Conservation (phyloP, 1,140 invertebrate genomes). For the Agraylea sexmaculata region DNA sequence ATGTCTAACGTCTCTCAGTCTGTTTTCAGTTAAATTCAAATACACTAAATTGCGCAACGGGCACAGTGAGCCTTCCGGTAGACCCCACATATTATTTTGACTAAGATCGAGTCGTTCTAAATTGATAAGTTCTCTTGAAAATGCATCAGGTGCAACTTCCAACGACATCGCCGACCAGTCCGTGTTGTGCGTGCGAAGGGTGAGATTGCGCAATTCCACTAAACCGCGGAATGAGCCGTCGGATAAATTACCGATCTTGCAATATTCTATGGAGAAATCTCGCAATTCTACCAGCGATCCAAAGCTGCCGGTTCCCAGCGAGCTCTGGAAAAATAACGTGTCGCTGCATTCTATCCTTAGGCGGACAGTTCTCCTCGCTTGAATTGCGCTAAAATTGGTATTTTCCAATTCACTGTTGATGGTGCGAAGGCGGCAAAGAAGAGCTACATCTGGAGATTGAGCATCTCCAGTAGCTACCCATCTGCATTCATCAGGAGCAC, state of each 20-base stretch:
- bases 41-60: constrained; percentile 62
- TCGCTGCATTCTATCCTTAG: constrained; percentile 74
- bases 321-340: constrained; percentile 74
- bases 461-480: constrained; percentile 56
- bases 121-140: constrained; percentile 58
- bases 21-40: constrained; percentile 71
- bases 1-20: constrained; percentile 62
- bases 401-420: constrained; percentile 83
- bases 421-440: constrained; percentile 67
- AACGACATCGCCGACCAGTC: constrained; percentile 79
- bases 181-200: constrained; percentile 76
- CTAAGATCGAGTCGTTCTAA: constrained; percentile 72
- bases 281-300: constrained; percentile 67
- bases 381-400: constrained; percentile 79
- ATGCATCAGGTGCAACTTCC: constrained; percentile 62
- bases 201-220: constrained; percentile 68
- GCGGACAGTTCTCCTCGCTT: constrained; percentile 74
- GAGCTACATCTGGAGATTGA: constrained; percentile 53
- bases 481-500: constrained; percentile 75
- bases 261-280: constrained; percentile 78
- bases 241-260: constrained; percentile 79
- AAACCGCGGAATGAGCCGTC: constrained; percentile 72
- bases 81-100: constrained; percentile 75
- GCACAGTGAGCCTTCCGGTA: constrained; percentile 75
- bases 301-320: constrained; percentile 73